Percentiles rank a stretch among this genome's conserved stretches.
Evolutionary conservation across 1,140 invertebrate genomes (phyloP).

Genomic region (Philopotamus ludificatus): DNA sequence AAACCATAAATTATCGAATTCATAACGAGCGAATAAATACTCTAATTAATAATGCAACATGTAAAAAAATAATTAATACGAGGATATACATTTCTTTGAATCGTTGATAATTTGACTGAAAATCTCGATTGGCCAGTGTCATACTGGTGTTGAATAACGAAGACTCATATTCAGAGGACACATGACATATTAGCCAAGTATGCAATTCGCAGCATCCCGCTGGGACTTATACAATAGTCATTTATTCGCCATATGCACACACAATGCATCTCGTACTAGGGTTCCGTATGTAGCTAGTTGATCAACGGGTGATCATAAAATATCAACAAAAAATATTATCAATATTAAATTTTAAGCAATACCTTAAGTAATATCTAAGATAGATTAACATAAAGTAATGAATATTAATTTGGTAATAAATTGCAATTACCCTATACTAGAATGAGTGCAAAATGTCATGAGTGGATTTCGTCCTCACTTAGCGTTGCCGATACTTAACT

Average conservation of each 20-base stretch:
- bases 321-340: not conserved
- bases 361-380: too few species aligned
- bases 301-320: not conserved
- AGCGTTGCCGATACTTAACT: conserved; percentile 34
- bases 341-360: too few species aligned
- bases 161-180: conserved; percentile 4
- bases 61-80: too few species aligned
- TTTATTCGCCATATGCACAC: conserved; percentile 42
- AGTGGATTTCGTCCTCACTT: conserved; percentile 36
- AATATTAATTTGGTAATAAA: not conserved
- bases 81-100: not conserved
- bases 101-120: not conserved
- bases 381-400: too few species aligned
- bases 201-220: conserved; percentile 35
- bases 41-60: too few species aligned
- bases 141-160: too few species aligned
- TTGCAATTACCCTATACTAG: too few species aligned
- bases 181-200: conserved; percentile 39
- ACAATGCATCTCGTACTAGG: conserved; percentile 7
- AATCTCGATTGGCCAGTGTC: not conserved
- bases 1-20: conserved; percentile 6
- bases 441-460: conserved; percentile 14
- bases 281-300: not conserved
- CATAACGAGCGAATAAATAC: too few species aligned
- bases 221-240: conserved; percentile 42